Conservation (phyloP, 1,140 invertebrate genomes). For the Spodoptera frugiperda region DNA sequence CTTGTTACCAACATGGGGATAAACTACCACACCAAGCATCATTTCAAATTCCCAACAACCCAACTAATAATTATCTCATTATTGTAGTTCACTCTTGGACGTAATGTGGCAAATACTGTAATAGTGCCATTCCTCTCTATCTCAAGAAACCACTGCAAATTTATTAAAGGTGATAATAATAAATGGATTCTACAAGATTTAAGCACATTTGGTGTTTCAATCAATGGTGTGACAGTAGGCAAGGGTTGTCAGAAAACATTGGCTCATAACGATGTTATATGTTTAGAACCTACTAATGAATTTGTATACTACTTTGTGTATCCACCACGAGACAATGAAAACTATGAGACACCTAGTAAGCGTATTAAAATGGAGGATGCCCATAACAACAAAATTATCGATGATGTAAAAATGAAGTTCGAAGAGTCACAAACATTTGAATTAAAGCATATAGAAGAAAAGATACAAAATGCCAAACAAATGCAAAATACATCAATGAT, state of each 20-base stretch:
- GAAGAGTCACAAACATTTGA: slow-evolving; percentile 81
- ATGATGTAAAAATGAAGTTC: slow-evolving; percentile 85
- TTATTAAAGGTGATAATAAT: slow-evolving; percentile 71
- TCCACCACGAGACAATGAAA: slow-evolving; percentile 51
- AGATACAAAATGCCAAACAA: slow-evolving; percentile 76
- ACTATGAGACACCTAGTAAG: slow-evolving; percentile 67
- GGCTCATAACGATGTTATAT: slow-evolving; percentile 81
- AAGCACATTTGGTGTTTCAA: slow-evolving; percentile 83
- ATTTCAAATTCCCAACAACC: too few relatives aligned
- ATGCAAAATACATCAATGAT: slow-evolving; percentile 67
- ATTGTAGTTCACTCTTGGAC: slow-evolving; percentile 84
- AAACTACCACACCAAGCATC: too few relatives aligned
- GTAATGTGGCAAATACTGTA: slow-evolving; percentile 78
- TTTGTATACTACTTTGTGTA: slow-evolving; percentile 83
- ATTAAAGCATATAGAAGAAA: slow-evolving; percentile 77
- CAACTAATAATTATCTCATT: too few relatives aligned
- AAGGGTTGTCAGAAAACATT: slow-evolving; percentile 70
- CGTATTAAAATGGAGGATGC: slow-evolving; percentile 71
- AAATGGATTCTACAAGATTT: slow-evolving; percentile 77
- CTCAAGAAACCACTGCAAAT: slow-evolving; percentile 85
- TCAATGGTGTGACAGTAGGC: slow-evolving; percentile 80
- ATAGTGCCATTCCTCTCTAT: slow-evolving; percentile 83
- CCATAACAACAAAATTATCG: slow-evolving; percentile 68
- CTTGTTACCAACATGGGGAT: too few relatives aligned
- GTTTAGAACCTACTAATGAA: slow-evolving; percentile 76